Conservation (phyloP, 2,797 vertebrate genomes). For the Fistularia commersonii region DNA sequence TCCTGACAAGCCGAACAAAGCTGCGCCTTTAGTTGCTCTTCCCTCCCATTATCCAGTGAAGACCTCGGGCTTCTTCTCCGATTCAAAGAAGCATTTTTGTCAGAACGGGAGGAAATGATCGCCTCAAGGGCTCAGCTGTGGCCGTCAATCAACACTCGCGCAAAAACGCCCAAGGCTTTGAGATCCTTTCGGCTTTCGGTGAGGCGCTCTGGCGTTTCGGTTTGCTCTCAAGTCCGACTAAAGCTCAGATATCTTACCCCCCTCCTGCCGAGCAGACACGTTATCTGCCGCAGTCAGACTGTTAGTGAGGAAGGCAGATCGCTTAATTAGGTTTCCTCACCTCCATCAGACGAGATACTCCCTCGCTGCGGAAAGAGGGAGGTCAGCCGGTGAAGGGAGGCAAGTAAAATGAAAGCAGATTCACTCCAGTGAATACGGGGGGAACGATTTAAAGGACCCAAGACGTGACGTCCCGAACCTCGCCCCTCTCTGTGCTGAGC, state of each 20-base stretch:
- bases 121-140: constrained; percentile 12
- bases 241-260: too few relatives aligned
- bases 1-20: constrained; percentile 12
- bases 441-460: constrained; percentile 6
- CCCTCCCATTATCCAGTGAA: constrained; percentile 1
- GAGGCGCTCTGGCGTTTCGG: too few relatives aligned
- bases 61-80: constrained; percentile 16
- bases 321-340: constrained; percentile 10
- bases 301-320: constrained; percentile 8
- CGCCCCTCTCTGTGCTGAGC: too few relatives aligned
- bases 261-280: neutral
- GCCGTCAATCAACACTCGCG: constrained; percentile 2
- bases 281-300: constrained; percentile 1
- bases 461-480: too few relatives aligned
- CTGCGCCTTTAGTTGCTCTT: neutral
- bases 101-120: constrained; percentile 6
- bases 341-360: constrained; percentile 3
- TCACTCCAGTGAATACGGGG: constrained; percentile 4
- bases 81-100: constrained; percentile 5
- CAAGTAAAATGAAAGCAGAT: constrained; percentile 11
- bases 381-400: constrained; percentile 16
- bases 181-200: too few relatives aligned
- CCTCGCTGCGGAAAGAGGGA: too few relatives aligned
- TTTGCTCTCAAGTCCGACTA: too few relatives aligned
- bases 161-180: too few relatives aligned